Base-by-base conservation (phyloP, 2,888 invertebrate genomes). In the Phengaris alcon region DNA sequence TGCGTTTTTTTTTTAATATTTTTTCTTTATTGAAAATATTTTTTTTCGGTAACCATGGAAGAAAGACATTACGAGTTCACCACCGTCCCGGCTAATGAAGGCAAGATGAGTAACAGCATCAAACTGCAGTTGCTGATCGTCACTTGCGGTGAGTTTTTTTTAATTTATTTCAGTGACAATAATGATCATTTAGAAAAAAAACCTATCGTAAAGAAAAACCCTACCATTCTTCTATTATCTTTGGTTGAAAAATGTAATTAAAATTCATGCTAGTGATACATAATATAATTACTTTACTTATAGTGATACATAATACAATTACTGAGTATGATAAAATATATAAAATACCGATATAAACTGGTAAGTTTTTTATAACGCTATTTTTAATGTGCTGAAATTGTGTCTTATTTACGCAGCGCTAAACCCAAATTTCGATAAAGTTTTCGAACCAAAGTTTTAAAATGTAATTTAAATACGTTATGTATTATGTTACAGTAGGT, bases 41-140 rank as follows among this genome's bases (percentile, higher is more conserved):
- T 51, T 72, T 51, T 73, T n/a, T 69, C 69, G 69, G 79, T 77
- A 78, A 79, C 79, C 79, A 83, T 83, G 83, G 84, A 84, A 80
- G 78, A 80, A 48, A 79, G 75, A 54, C 80, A 79, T 68, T 82
- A 81, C 79, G 78, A 79, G 48, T 85, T 84, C 76, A 78, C 76
- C 54, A 76, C 68, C 51, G 70, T 79, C 44, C 77, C 75, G n/a
- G 73, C 72, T 35, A 64, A 55, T 48, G 77, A 75, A 74, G 55
- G 35, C 13, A 81, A 77, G 76, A 84, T 83, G 84, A 81, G 81
- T 51, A 77, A 75, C 0, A 81, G 81, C 6, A 81, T 84, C 13
- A 80, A 77, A 46, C 82, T 79, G 73, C 85, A 86, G 73, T 64
- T 85, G n/a, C 51, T 83, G 2, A 83, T 85, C 52, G 81, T 85